These are phyloP conservation scores for Corythornis leucogaster DNA, from an alignment of 2,797 vertebrate species.

Conservation along the genomic window DNA sequence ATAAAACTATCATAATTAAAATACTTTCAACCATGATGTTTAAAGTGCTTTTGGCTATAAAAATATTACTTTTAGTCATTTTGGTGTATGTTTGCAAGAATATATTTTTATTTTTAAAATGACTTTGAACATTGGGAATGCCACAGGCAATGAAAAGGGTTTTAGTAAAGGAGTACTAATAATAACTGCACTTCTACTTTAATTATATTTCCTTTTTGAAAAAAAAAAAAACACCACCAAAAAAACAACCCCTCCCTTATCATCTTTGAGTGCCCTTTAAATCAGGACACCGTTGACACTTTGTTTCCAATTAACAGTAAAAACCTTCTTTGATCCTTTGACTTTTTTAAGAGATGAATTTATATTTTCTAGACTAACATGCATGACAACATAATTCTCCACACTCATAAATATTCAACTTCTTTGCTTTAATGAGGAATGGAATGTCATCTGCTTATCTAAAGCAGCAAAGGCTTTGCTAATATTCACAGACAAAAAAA, in stretches of 20 bases:
- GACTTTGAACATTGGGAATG: conserved; percentile 30
- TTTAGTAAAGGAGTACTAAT: conserved; percentile 53
- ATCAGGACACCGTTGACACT: conserved; percentile 74
- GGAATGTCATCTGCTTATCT: conserved; percentile 78
- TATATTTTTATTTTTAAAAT: conserved; percentile 43
- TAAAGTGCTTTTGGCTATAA: conserved; percentile 54
- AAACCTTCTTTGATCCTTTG: conserved; percentile 78
- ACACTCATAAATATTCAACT: conserved; percentile 76
- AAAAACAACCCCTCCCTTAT: neutral
- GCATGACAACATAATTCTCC: conserved; percentile 80
- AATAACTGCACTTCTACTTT: conserved; percentile 62
- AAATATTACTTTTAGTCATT: conserved; percentile 68
- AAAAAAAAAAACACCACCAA: neutral
- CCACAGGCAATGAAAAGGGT: neutral
- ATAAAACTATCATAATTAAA: neutral
- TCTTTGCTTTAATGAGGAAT: conserved; percentile 76
- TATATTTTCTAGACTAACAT: conserved; percentile 80
- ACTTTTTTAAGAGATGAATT: conserved; percentile 78
- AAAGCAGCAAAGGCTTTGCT: conserved; percentile 61
- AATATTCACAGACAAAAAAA: conserved; percentile 32
- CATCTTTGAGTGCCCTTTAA: conserved; percentile 78
- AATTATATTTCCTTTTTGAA: conserved; percentile 56
- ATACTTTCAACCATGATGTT: conserved; percentile 38
- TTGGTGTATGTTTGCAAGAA: conserved; percentile 48
- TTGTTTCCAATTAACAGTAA: conserved; percentile 80